Evolutionary conservation across 2,113 vertebrate species (phyloP).

Genomic region (Perccottus glenii): DNA sequence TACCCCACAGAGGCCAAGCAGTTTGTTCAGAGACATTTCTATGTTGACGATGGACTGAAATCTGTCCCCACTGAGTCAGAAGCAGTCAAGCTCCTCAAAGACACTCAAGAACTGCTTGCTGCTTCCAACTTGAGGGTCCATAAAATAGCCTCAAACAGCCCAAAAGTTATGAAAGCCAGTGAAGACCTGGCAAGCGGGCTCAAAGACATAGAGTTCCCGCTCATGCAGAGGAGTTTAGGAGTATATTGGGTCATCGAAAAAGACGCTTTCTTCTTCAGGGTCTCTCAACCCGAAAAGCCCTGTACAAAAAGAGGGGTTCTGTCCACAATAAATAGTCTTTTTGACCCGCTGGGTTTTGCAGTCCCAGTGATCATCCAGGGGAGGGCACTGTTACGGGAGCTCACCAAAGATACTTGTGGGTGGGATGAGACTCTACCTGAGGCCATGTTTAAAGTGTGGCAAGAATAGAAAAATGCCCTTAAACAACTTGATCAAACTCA

Average conservation of each 20-base stretch:
- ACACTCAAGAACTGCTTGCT: background rate
- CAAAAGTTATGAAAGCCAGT: background rate
- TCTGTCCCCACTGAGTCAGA: background rate
- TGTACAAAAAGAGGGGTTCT: slow-evolving; percentile 4
- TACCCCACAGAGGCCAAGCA: background rate
- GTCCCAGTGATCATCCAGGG: too few relatives aligned
- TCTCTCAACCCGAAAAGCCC: background rate
- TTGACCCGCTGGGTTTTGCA: background rate
- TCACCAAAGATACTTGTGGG: too few relatives aligned
- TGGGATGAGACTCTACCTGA: too few relatives aligned
- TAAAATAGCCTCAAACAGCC: background rate
- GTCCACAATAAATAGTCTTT: slow-evolving; percentile 7
- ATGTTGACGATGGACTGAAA: too few relatives aligned
- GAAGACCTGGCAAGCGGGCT: slow-evolving; percentile 1
- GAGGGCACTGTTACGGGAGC: too few relatives aligned
- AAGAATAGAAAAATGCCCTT: too few relatives aligned
- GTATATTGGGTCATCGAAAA: background rate
- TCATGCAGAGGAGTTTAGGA: background rate
- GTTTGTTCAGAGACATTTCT: background rate
- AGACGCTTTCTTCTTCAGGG: background rate
- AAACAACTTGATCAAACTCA: too few relatives aligned
- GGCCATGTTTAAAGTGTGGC: too few relatives aligned
- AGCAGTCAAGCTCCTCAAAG: background rate
- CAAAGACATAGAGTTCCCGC: background rate
- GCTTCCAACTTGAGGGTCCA: slow-evolving; percentile 5